phyloP scores from a whole-genome alignment of 2,113 vertebrate species.

The Phodopus roborovskii region DNA sequence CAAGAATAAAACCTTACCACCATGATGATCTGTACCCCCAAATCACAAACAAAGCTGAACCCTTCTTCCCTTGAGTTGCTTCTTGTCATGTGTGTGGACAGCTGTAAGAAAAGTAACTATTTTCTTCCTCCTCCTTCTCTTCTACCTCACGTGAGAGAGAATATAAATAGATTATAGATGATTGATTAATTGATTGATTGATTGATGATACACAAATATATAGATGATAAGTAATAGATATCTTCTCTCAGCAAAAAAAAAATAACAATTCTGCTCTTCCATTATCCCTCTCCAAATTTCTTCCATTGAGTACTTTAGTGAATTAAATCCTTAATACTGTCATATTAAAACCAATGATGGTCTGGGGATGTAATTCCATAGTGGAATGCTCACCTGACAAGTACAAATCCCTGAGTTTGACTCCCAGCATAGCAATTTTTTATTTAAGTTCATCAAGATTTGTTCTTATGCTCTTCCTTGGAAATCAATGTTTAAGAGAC shows the following conservation, averaged over 20 bases:
- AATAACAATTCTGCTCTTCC: background rate
- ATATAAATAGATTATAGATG: background rate
- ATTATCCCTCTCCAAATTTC: background rate
- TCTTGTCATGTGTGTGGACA: background rate
- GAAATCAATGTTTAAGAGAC: background rate
- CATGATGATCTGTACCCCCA: background rate
- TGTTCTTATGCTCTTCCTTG: background rate
- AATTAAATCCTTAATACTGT: background rate
- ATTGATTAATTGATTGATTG: background rate
- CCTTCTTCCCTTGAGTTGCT: background rate
- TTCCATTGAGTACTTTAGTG: background rate
- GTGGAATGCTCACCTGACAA: background rate
- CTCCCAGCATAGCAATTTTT: background rate
- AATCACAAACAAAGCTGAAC: background rate
- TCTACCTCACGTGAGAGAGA: too few species aligned
- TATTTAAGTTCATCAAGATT: background rate
- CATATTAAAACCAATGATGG: background rate
- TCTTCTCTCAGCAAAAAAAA: background rate
- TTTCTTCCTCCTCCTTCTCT: too few species aligned
- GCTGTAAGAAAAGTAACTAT: background rate
- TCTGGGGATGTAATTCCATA: background rate
- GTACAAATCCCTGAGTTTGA: background rate
- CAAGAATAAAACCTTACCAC: background rate
- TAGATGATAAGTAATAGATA: background rate
- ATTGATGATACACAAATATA: background rate